Evolutionary conservation across 2,888 invertebrate species (phyloP), one percentile per base, ranked within the genome.

Genomic region (Netelia melanura): DNA sequence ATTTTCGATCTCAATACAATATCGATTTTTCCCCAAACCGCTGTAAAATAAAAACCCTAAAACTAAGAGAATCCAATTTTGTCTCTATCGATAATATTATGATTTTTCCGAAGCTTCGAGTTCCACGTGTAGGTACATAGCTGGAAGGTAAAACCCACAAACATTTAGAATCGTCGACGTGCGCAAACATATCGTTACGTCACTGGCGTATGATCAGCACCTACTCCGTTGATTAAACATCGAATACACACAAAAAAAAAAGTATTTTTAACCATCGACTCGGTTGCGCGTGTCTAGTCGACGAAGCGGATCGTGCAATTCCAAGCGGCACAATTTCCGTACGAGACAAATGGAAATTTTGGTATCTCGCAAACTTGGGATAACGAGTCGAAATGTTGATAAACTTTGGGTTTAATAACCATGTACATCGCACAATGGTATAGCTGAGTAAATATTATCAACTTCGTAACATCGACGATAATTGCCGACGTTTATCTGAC

Each of bases 401-500:
- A n/a, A 48, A 30, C 44, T 25, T 58, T 11, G 11, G 58, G 23
- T 44, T 48, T 44, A 62, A 74, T 52, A 17, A 58, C 44, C 44
- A 58, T 43, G 48, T 74, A 14, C 81, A n/a, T n/a, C 25, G 25
- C 56, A 61, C 52, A 58, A 75, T 52, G 75, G 75, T 25, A 14
- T 54, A 21, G 61, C 52, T 38, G 5, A 8, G 70, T 64, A 80
- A 80, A 84, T 65, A 80, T 65, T 38, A 61, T 67, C 25, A 43
- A 54, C 25, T 14, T 21, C 58, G 65, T 43, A n/a, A 17, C 58
- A 44, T 44, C 38, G 44, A 67, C 68, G 72, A 84, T 74, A 72
- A 84, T 84, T 84, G 68, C 72, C 81, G 54, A 72, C 67, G 65
- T 84, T 77, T 68, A 77, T 84, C 81, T 64, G 43, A n/a, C 65